Percentiles rank a stretch among this genome's conserved stretches.
phyloP scores from a whole-genome alignment of 2,113 vertebrate species.

The Tor tambroides region DNA sequence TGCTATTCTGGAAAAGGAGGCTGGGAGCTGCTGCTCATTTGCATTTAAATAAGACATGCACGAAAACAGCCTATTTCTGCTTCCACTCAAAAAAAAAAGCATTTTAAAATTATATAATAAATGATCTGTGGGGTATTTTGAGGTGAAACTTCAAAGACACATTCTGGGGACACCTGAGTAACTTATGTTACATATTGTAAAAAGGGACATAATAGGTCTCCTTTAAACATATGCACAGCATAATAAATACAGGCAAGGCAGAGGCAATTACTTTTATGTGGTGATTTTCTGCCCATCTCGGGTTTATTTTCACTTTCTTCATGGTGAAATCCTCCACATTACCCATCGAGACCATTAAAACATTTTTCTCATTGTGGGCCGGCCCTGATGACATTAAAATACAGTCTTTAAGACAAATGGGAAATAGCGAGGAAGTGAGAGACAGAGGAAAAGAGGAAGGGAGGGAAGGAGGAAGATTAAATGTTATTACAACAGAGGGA shows the following conservation, averaged over 20 bases:
- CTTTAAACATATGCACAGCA: too few species aligned
- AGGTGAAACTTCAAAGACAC: too few species aligned
- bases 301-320: background rate
- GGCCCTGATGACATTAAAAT: slow-evolving; percentile 27
- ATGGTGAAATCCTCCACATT: background rate
- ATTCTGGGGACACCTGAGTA: too few species aligned
- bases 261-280: background rate
- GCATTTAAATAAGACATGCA: too few species aligned
- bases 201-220: too few species aligned
- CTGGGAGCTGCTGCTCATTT: too few species aligned
- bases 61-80: too few species aligned
- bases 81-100: too few species aligned
- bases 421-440: slow-evolving; percentile 23
- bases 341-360: slow-evolving; percentile 20
- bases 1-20: too few species aligned
- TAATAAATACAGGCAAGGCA: background rate
- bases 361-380: slow-evolving; percentile 7
- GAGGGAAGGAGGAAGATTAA: slow-evolving; percentile 12
- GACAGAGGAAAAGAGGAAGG: background rate
- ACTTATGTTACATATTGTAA: too few species aligned
- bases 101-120: too few species aligned
- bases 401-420: slow-evolving; percentile 28
- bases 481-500: slow-evolving; percentile 44
- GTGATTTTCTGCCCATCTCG: background rate
- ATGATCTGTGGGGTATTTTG: too few species aligned